Percentiles rank a stretch among this genome's conserved stretches.
Conservation (phyloP, 2,113 vertebrate genomes). For the Motacilla tschutschensis region DNA sequence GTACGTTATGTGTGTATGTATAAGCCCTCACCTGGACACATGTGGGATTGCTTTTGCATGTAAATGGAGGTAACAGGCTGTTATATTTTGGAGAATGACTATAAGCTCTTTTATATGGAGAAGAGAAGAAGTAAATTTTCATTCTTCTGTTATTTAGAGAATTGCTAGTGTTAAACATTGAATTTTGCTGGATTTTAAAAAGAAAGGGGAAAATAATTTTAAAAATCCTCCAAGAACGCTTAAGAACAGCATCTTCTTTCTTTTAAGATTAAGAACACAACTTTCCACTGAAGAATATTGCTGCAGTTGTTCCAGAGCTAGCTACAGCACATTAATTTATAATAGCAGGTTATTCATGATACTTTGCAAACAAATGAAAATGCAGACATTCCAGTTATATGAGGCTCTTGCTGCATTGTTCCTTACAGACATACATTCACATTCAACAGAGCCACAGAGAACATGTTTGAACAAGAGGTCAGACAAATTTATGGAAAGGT, state of each 20-base stretch:
- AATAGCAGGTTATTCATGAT: neutral
- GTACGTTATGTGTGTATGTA: rapidly evolving
- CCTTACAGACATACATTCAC: neutral
- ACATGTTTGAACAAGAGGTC: constrained; percentile 35
- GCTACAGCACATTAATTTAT: neutral
- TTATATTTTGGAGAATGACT: neutral
- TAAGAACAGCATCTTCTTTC: neutral
- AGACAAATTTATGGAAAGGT: constrained; percentile 16
- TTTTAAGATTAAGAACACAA: neutral
- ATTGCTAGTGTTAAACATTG: neutral
- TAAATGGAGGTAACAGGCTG: neutral
- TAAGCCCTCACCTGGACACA: neutral
- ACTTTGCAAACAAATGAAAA: neutral
- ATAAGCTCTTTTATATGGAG: neutral
- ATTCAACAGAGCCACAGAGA: constrained; percentile 12
- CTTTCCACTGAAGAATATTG: neutral
- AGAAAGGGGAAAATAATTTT: neutral
- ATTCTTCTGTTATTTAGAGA: neutral
- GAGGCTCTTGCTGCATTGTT: neutral
- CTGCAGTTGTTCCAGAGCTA: neutral
- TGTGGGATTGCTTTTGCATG: neutral
- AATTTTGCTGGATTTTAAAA: neutral
- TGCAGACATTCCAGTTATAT: neutral
- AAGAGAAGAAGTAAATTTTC: neutral
- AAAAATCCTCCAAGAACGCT: neutral